Evolutionary conservation across 2,888 invertebrate genomes (phyloP).

Genomic region (Chaetoderma sp.): DNA sequence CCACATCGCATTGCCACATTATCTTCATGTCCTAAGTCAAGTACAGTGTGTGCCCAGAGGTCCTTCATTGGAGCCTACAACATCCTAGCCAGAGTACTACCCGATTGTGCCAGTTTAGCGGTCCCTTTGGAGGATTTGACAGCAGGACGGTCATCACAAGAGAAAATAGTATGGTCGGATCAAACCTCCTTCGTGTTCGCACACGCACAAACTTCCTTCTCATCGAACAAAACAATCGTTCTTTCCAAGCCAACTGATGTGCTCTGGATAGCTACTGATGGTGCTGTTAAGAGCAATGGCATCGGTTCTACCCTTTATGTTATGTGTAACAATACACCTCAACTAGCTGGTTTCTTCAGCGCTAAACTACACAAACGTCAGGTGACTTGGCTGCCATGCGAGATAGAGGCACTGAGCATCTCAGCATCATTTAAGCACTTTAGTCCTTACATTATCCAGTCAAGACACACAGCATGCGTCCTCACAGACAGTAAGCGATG

Average conservation of each 20-base stretch:
- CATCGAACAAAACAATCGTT: constrained; percentile 9
- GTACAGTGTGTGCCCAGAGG: constrained; percentile 19
- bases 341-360: constrained; percentile 20
- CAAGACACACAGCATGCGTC: constrained; percentile 26
- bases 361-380: constrained; percentile 29
- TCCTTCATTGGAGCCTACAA: constrained; percentile 37
- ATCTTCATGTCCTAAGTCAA: constrained; percentile 22
- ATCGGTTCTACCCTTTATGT: constrained; percentile 27
- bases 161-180: constrained; percentile 33
- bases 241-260: constrained; percentile 18
- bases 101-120: constrained; percentile 18
- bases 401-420: constrained; percentile 41
- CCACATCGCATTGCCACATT: constrained; percentile 28
- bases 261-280: constrained; percentile 25
- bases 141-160: constrained; percentile 27
- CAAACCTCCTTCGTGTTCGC: constrained; percentile 16
- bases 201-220: constrained; percentile 16
- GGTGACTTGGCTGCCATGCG: constrained; percentile 42
- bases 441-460: constrained; percentile 43
- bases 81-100: constrained; percentile 30
- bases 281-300: constrained; percentile 7
- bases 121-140: constrained; percentile 27
- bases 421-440: constrained; percentile 40
- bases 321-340: not conserved
- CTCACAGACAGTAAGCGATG: constrained; percentile 42